phyloP scores from a whole-genome alignment of 1,140 invertebrate genomes.

The Zaprionus nigranus region DNA sequence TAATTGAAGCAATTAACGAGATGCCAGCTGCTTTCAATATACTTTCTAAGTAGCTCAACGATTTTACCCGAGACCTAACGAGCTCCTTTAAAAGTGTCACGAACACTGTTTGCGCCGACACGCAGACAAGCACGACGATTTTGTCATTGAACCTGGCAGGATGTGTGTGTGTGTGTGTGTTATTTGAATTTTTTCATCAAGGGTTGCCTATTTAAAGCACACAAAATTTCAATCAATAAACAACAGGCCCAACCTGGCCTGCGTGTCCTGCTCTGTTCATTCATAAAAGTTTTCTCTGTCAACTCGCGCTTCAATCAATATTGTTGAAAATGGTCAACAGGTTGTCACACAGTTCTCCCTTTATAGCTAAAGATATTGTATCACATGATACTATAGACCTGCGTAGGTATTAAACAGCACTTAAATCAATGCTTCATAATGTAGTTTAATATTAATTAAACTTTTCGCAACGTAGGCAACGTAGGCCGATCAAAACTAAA shows the following conservation, averaged over 20 bases:
- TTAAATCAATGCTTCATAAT: constrained; percentile 11
- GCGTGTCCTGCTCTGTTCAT: constrained; percentile 26
- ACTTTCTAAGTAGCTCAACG: constrained; percentile 9
- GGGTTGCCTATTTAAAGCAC: constrained; percentile 37
- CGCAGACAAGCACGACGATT: background rate
- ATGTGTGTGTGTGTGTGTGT: background rate
- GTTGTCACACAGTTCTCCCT: background rate
- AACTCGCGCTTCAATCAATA: constrained; percentile 46
- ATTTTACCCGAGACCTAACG: background rate
- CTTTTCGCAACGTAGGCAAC: constrained; percentile 18
- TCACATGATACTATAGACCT: too few species aligned
- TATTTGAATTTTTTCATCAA: constrained; percentile 10
- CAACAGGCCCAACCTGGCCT: constrained; percentile 20
- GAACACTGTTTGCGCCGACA: constrained; percentile 14
- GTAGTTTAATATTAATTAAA: constrained; percentile 39
- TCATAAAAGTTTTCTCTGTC: constrained; percentile 33
- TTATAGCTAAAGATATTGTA: background rate
- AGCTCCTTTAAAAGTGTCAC: constrained; percentile 23
- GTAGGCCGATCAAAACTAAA: constrained; percentile 14
- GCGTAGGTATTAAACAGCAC: background rate
- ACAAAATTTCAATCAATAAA: constrained; percentile 49
- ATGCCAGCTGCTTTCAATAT: constrained; percentile 14
- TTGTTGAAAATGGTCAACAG: constrained; percentile 31
- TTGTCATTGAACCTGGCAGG: background rate
- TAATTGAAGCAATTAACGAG: constrained; percentile 33